These are phyloP conservation scores for Apeira syringaria DNA, from an alignment of 2,888 invertebrate species.

Conservation along the genomic window DNA sequence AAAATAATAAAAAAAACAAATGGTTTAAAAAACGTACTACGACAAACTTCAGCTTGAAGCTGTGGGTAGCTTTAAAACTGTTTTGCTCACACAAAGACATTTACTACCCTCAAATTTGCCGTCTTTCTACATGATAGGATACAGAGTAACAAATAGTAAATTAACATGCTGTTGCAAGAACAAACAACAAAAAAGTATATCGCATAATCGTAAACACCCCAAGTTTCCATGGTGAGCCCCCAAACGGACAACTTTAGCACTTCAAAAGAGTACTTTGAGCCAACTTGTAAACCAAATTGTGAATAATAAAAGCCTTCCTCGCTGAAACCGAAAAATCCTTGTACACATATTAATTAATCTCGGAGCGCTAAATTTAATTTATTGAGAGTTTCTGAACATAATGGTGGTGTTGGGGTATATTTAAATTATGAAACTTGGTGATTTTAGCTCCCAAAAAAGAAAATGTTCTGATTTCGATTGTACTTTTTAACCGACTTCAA, in stretches of 20 bases:
- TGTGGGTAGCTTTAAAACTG: too few species aligned
- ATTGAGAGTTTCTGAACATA: slow-evolving; percentile 23
- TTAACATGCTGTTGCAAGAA: slow-evolving; percentile 4
- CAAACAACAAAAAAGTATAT: slow-evolving; percentile 3
- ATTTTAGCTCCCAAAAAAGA: too few species aligned
- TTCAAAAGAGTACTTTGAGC: slow-evolving; percentile 19
- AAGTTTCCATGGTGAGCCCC: slow-evolving; percentile 12
- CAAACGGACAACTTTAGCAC: slow-evolving; percentile 21
- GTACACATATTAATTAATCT: slow-evolving; percentile 55
- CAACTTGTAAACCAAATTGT: slow-evolving; percentile 40
- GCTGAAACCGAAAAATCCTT: slow-evolving; percentile 33
- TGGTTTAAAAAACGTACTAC: too few species aligned
- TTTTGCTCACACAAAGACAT: too few species aligned
- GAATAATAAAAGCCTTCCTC: slow-evolving; percentile 37
- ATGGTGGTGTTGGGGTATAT: background rate
- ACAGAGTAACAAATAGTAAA: too few species aligned
- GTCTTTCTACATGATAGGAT: too few species aligned
- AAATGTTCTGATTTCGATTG: too few species aligned
- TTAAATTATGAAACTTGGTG: too few species aligned
- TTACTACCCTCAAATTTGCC: too few species aligned
- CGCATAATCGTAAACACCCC: slow-evolving; percentile 16
- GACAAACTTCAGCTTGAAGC: too few species aligned
- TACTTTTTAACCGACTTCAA: too few species aligned
- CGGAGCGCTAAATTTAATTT: slow-evolving; percentile 51
- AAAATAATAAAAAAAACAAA: too few species aligned